A percentile compares a stretch with the other conserved stretches of the same genome.
Conservation (phyloP, 2,113 vertebrate species). For the Protomyctophum bolini region DNA sequence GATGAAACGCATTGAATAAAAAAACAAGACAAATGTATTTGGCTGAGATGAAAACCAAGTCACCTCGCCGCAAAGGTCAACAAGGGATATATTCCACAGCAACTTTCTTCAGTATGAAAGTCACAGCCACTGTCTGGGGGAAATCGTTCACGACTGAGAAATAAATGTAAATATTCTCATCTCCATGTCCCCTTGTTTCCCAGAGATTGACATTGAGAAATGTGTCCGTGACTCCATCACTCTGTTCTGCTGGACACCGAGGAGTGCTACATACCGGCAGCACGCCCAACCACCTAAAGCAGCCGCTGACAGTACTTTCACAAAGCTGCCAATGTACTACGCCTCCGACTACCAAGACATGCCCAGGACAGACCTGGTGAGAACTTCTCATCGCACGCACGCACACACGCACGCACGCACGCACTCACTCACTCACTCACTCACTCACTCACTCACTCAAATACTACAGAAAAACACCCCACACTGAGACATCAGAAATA, state of each 20-base stretch:
- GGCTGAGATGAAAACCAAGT: too few species aligned
- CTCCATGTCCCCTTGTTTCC: not conserved
- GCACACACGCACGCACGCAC: not conserved
- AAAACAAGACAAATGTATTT: too few species aligned
- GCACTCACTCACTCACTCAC: not conserved
- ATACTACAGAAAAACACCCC: not conserved
- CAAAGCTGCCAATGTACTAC: conserved; percentile 76
- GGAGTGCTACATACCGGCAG: conserved; percentile 92
- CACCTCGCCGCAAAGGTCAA: too few species aligned
- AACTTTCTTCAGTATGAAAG: too few species aligned
- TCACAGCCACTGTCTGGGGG: too few species aligned
- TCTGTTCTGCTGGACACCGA: conserved; percentile 96
- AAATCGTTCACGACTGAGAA: too few species aligned
- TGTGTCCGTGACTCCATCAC: conserved; percentile 97
- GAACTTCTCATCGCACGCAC: conserved; percentile 45
- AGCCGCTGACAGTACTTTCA: conserved; percentile 64
- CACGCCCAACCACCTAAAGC: conserved; percentile 87
- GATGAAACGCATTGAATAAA: too few species aligned
- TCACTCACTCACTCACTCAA: not conserved
- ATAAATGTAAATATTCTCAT: not conserved
- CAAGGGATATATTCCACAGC: too few species aligned
- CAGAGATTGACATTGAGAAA: conserved; percentile 95
- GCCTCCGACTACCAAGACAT: conserved; percentile 87
- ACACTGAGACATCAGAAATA: too few species aligned
- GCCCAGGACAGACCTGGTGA: conserved; percentile 87